Conservation (phyloP, 2,888 invertebrate genomes). For the Keiferia lycopersicella region DNA sequence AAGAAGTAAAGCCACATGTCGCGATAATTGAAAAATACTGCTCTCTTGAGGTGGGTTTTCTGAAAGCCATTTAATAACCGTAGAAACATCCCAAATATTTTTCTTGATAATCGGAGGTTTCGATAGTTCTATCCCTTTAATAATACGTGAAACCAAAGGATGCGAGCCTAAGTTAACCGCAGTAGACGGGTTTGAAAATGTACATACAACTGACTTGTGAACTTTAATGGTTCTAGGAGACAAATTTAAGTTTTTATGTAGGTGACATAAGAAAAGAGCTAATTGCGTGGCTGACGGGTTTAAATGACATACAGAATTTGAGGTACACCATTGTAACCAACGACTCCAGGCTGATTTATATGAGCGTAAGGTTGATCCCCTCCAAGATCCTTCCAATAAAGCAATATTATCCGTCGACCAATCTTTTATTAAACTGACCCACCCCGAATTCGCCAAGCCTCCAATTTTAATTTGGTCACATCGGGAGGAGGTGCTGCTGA, state of each 20-base stretch:
- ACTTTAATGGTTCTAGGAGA: slow-evolving; percentile 26
- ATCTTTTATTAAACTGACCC: slow-evolving; percentile 27
- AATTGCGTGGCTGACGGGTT: not conserved
- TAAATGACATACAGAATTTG: not conserved
- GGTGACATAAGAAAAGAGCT: slow-evolving; percentile 12
- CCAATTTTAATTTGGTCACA: slow-evolving; percentile 29
- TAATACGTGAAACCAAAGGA: not conserved
- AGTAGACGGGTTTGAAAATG: slow-evolving; percentile 21
- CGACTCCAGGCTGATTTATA: slow-evolving; percentile 32
- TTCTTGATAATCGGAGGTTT: slow-evolving; percentile 9
- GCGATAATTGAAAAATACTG: slow-evolving; percentile 11
- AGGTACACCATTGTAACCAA: slow-evolving; percentile 25
- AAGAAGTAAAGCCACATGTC: slow-evolving; percentile 3
- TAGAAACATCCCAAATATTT: slow-evolving; percentile 5
- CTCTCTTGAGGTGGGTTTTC: slow-evolving; percentile 15
- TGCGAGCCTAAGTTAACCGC: slow-evolving; percentile 13
- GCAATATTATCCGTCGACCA: slow-evolving; percentile 28
- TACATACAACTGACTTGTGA: slow-evolving; percentile 28
- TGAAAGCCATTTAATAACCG: slow-evolving; percentile 11
- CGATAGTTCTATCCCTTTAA: slow-evolving; percentile 8
- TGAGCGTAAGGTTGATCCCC: slow-evolving; percentile 33
- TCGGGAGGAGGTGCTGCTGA: slow-evolving; percentile 24
- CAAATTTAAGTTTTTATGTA: slow-evolving; percentile 19
- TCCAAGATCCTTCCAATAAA: slow-evolving; percentile 32
- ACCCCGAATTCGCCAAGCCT: slow-evolving; percentile 36